Conservation (phyloP, 2,888 invertebrate genomes). For the Drosophila fulvimacula region DNA sequence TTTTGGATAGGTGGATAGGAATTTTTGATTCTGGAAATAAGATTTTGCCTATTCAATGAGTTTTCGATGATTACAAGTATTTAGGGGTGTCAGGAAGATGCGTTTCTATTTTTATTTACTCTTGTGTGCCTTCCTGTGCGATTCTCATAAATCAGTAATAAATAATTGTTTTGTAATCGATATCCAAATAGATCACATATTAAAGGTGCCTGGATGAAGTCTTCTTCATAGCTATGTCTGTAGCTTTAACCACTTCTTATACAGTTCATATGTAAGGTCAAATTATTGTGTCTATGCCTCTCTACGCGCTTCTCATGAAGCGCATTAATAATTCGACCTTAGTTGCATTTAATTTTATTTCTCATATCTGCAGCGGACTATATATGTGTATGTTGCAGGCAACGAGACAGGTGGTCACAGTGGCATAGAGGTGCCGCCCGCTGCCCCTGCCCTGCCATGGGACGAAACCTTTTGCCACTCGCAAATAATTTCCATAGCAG, state of each 20-base stretch:
- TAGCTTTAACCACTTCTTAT: no score
- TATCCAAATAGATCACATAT: background rate
- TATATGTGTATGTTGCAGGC: slow-evolving; percentile 41
- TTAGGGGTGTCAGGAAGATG: background rate
- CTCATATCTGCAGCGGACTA: slow-evolving; percentile 41
- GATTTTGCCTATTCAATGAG: background rate
- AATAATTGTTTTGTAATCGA: no score
- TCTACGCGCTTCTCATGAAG: slow-evolving; percentile 12
- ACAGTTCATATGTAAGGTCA: no score
- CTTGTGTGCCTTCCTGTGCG: no score
- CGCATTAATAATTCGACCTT: slow-evolving; percentile 27
- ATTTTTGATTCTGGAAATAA: background rate
- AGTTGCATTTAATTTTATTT: background rate
- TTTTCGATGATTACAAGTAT: background rate
- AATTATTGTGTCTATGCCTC: no score
- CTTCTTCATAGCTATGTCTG: no score
- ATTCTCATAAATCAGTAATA: no score
- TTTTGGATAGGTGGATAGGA: background rate
- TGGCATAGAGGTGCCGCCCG: slow-evolving; percentile 17
- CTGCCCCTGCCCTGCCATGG: slow-evolving; percentile 11
- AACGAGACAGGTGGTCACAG: slow-evolving; percentile 65
- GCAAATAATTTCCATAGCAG: slow-evolving; percentile 61
- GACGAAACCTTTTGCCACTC: slow-evolving; percentile 68
- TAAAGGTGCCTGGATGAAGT: no score
- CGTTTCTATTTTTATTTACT: background rate